Evolutionary conservation across 92 coral and sea anemone species (phyloP).

Genomic region (Porites cylindrica): DNA sequence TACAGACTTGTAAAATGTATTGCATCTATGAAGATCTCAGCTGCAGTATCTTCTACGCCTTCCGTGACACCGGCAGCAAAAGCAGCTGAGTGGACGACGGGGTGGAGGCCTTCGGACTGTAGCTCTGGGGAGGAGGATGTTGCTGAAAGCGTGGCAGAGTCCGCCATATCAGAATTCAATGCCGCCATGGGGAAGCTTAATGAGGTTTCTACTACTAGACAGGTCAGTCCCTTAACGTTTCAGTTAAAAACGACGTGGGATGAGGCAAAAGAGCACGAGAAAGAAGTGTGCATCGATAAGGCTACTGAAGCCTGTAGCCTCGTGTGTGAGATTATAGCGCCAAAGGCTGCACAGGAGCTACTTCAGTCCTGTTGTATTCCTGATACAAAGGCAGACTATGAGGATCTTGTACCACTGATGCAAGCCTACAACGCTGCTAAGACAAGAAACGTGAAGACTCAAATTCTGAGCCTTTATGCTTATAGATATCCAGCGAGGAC

Average conservation of each 20-base stretch:
- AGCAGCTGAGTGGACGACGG: constrained; percentile 70
- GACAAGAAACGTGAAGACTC: constrained; percentile 68
- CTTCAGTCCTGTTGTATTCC: constrained; percentile 52
- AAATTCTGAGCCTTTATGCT: constrained; percentile 69
- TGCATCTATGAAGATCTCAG: constrained; percentile 62
- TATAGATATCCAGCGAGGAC: constrained; percentile 63
- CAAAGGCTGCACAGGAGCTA: constrained; percentile 73
- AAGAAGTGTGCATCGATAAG: constrained; percentile 74
- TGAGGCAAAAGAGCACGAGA: constrained; percentile 61
- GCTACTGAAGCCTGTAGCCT: constrained; percentile 76
- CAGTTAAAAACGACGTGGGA: constrained; percentile 70
- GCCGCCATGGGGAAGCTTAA: constrained; percentile 57
- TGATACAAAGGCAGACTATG: constrained; percentile 17
- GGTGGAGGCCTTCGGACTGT: constrained; percentile 42
- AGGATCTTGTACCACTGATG: constrained; percentile 65
- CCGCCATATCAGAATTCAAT: constrained; percentile 63
- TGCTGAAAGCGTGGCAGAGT: constrained; percentile 15
- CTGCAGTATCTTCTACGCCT: constrained; percentile 69
- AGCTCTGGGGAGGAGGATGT: constrained; percentile 66
- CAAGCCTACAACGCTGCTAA: constrained; percentile 59
- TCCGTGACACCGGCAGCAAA: constrained; percentile 46
- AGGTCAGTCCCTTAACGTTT: constrained; percentile 56
- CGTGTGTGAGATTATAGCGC: constrained; percentile 73
- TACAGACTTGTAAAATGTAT: constrained; percentile 76
- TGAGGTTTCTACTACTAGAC: constrained; percentile 46